These are phyloP conservation scores for Polylopha cassiicola DNA, from an alignment of 2,888 invertebrate genomes.

Conservation along the genomic window DNA sequence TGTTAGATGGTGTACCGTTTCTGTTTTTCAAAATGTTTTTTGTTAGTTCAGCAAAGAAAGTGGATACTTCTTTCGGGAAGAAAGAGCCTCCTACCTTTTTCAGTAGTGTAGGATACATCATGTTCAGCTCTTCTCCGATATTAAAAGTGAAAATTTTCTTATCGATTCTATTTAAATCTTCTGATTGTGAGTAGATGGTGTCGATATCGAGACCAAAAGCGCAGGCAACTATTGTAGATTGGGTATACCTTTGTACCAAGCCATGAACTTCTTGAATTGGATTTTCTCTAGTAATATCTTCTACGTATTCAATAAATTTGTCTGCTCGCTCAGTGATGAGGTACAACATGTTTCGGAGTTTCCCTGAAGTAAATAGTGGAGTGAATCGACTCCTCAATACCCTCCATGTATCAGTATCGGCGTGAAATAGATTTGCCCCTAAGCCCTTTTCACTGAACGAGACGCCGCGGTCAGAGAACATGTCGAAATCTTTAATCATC, in stretches of 20 bases:
- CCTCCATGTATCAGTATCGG: constrained; percentile 22
- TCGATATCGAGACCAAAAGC: constrained; percentile 25
- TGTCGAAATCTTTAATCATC: constrained; percentile 26
- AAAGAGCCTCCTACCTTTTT: constrained; percentile 6
- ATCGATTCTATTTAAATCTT: constrained; percentile 8
- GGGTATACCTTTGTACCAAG: constrained; percentile 15
- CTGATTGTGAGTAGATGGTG: constrained; percentile 3
- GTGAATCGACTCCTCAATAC: constrained; percentile 24
- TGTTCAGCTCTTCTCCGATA: constrained; percentile 10
- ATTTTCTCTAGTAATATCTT: not conserved
- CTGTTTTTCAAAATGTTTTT: constrained; percentile 9
- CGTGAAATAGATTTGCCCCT: constrained; percentile 21
- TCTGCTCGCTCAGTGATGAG: constrained; percentile 16
- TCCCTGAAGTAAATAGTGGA: constrained; percentile 25
- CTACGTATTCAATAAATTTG: constrained; percentile 6
- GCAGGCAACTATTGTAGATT: constrained; percentile 23
- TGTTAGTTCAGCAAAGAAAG: constrained; percentile 10
- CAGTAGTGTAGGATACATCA: constrained; percentile 18
- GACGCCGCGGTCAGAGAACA: constrained; percentile 21
- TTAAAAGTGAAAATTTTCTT: constrained; percentile 9
- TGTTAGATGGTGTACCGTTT: constrained; percentile 5
- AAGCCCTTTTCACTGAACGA: constrained; percentile 19
- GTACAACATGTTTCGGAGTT: constrained; percentile 26
- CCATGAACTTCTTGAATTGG: constrained; percentile 11
- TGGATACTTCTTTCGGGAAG: constrained; percentile 8